Evolutionary conservation across 2,113 vertebrate species (phyloP), one percentile per base, ranked within the genome.

Genomic region (Lepus americanus): DNA sequence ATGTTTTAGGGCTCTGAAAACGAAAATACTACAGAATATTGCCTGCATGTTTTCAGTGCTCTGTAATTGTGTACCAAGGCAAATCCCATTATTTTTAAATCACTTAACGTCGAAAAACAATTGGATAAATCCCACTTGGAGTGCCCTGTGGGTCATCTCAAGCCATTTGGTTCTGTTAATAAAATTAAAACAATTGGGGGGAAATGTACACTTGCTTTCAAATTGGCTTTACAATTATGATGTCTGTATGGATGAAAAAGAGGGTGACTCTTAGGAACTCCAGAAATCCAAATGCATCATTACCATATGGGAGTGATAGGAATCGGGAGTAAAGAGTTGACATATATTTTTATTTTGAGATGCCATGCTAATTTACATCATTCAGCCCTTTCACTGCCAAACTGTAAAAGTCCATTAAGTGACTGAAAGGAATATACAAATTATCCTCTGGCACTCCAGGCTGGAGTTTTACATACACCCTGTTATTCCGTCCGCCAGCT

Each of bases 351-450:
- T 98, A 97, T 98, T 98, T 98, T 97, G 95, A 95, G 96, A 90
- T 9, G 0, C 97, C 96, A 66, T 85, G 84, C 90, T 97, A 96
- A 97, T 98, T 98, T 96, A 96, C 86, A 90, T 98, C 97, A 94
- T 94, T 98, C 94, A 96, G 86, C 53, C 93, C 78, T 97, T 98
- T 97, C 95, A 92, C 95, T 98, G 98, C 97, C 98, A 98, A 97
- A 98, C 97, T 98, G 96, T 98, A 96, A 82, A 98, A 98, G 97
- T 98, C 98, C 97, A 98, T 98, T 98, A 98, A 0, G 17, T 85
- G 97, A 89, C 97, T 98, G 98, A 98, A 98, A 98, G 97, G 95
- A 98, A 98, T 96, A 97, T 92, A 98, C 96, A 98, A 95, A 98
- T 98, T 98, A 98, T 97, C 96, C 93, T 51, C 96, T 95, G 96